A percentile compares a stretch with the other conserved stretches of the same genome.
Evolutionary conservation across 2,797 vertebrate genomes (phyloP).

Genomic region (Eulemur albifrons): DNA sequence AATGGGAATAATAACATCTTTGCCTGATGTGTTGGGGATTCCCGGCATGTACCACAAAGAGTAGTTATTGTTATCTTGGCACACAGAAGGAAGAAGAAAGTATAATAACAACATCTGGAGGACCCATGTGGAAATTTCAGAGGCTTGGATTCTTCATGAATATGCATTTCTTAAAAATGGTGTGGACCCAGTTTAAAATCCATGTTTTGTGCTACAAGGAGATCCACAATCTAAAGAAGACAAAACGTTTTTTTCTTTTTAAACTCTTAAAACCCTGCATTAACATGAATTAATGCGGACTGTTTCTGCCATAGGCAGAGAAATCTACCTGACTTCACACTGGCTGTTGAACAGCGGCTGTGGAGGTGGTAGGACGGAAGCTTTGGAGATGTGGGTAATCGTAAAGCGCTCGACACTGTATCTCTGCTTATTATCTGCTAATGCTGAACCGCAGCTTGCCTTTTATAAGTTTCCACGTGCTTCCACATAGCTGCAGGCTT

Average conservation of each 20-base stretch:
- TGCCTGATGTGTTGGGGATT: background rate
- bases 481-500: background rate
- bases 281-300: background rate
- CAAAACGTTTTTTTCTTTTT: background rate
- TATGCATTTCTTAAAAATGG: background rate
- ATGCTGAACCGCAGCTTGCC: conserved; percentile 56
- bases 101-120: background rate
- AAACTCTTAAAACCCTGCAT: background rate
- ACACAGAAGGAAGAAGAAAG: background rate
- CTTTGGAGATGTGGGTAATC: background rate
- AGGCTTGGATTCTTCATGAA: background rate
- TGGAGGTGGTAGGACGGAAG: background rate
- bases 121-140: background rate
- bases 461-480: conserved; percentile 44
- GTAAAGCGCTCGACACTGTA: fast-evolving
- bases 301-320: background rate
- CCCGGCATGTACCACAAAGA: background rate
- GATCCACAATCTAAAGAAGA: background rate
- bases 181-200: background rate
- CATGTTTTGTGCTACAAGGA: background rate
- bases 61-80: background rate
- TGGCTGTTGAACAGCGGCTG: background rate
- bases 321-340: background rate
- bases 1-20: background rate
- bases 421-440: background rate